These are phyloP conservation scores for Andricus quercusramuli DNA, from an alignment of 2,888 invertebrate genomes.

Conservation along the genomic window DNA sequence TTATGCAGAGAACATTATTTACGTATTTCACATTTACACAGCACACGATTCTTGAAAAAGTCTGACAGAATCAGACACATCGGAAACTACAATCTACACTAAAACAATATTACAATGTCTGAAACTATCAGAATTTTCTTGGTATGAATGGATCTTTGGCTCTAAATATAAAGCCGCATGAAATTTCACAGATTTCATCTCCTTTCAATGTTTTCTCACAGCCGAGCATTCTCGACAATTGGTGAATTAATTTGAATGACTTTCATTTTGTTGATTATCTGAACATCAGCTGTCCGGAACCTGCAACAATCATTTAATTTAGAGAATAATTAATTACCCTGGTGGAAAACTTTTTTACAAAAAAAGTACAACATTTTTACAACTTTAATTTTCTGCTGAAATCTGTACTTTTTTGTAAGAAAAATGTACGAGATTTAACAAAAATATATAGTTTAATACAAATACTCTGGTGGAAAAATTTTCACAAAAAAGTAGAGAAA, in stretches of 20 bases:
- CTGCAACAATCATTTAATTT: conserved; percentile 53
- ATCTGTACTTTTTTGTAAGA: too few relatives aligned
- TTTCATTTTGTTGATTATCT: conserved; percentile 55
- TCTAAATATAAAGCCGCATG: conserved; percentile 20
- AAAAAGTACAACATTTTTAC: too few relatives aligned
- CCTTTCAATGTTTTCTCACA: conserved; percentile 10
- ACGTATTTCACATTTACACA: conserved; percentile 30
- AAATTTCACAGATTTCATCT: conserved; percentile 19
- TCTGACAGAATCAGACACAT: conserved; percentile 21
- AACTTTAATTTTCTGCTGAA: too few relatives aligned
- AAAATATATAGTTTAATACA: too few relatives aligned
- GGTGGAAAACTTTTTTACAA: too few relatives aligned
- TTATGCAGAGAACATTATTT: conserved; percentile 41
- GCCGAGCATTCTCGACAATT: conserved; percentile 37
- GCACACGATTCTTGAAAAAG: conserved; percentile 40
- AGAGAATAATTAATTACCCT: background rate
- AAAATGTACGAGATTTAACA: too few relatives aligned
- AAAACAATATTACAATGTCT: conserved; percentile 10
- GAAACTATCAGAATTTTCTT: conserved; percentile 14
- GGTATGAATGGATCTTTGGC: conserved; percentile 3
- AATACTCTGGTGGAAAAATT: too few relatives aligned
- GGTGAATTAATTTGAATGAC: conserved; percentile 38
- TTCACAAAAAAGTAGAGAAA: too few relatives aligned
- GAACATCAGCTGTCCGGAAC: conserved; percentile 75
- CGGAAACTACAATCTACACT: background rate